phyloP scores from a whole-genome alignment of 2,888 invertebrate genomes.

The Neoascia interrupta region DNA sequence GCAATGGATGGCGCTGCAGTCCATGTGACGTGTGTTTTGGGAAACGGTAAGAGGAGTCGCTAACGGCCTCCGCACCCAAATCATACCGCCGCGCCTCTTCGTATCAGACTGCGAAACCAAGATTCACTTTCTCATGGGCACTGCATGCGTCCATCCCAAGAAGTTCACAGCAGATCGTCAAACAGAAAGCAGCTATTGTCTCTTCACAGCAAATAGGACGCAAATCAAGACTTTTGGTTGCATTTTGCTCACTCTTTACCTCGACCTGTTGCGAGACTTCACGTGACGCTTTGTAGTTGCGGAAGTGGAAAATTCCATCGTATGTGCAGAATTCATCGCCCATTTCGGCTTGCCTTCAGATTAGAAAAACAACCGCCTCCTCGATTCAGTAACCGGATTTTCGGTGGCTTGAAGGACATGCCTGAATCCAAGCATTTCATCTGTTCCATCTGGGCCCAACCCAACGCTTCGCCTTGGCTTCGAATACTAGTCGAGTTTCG shows the following conservation, averaged over 20 bases:
- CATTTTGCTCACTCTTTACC: too few relatives aligned
- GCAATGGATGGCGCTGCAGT: too few relatives aligned
- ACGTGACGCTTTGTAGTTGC: too few relatives aligned
- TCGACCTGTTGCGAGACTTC: background rate
- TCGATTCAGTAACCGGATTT: background rate
- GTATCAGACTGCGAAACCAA: too few relatives aligned
- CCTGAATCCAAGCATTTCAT: too few relatives aligned
- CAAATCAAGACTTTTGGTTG: background rate
- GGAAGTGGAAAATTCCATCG: background rate
- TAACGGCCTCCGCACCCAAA: background rate
- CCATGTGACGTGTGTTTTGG: background rate
- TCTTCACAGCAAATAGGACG: background rate
- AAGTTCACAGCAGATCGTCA: background rate
- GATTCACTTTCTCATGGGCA: too few relatives aligned
- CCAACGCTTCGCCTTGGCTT: background rate
- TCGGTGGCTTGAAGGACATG: background rate
- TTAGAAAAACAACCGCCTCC: background rate
- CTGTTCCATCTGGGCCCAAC: too few relatives aligned
- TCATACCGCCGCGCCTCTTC: background rate
- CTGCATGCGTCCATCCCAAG: too few relatives aligned
- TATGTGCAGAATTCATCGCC: background rate
- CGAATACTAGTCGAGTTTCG: too few relatives aligned
- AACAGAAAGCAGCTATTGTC: background rate
- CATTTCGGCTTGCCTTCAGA: too few relatives aligned
- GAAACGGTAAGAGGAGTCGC: background rate